Percentiles rank a stretch among this genome's conserved stretches.
Conservation (phyloP, 2,113 vertebrate genomes). For the Antechinus flavipes region DNA sequence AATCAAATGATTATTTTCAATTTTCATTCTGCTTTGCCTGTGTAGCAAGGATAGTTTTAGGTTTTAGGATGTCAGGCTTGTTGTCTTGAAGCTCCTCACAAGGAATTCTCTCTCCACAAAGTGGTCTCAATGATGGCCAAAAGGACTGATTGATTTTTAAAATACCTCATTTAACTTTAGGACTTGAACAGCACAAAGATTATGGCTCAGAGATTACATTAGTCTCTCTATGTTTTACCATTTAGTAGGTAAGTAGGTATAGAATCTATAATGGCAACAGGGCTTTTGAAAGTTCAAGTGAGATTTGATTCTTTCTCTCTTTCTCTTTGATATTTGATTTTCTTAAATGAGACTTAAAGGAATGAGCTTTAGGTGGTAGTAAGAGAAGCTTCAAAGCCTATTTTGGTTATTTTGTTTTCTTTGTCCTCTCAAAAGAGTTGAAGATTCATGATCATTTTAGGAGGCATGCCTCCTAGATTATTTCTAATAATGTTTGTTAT, state of each 20-base stretch:
- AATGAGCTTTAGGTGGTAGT: not conserved
- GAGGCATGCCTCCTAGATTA: not conserved
- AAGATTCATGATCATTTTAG: not conserved
- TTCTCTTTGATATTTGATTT: not conserved
- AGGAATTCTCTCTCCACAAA: not conserved
- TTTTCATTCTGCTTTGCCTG: not conserved
- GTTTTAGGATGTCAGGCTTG: rapidly evolving
- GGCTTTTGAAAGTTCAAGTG: not conserved
- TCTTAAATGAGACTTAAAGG: not conserved
- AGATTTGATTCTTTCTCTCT: not conserved
- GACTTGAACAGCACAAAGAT: not conserved
- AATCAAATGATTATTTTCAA: not conserved
- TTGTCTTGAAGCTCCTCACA: not conserved
- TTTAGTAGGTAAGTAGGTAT: not conserved
- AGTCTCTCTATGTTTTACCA: not conserved
- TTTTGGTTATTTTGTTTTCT: not conserved
- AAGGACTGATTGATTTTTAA: not conserved
- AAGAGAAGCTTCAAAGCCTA: not conserved
- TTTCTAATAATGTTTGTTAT: not conserved
- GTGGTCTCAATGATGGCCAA: not conserved
- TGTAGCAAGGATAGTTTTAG: not conserved
- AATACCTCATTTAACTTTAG: rapidly evolving
- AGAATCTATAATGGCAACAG: not conserved
- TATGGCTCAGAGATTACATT: not conserved
- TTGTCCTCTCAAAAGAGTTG: not conserved